phyloP scores from a whole-genome alignment of 2,888 invertebrate genomes.

The Meliscaeva auricollis region DNA sequence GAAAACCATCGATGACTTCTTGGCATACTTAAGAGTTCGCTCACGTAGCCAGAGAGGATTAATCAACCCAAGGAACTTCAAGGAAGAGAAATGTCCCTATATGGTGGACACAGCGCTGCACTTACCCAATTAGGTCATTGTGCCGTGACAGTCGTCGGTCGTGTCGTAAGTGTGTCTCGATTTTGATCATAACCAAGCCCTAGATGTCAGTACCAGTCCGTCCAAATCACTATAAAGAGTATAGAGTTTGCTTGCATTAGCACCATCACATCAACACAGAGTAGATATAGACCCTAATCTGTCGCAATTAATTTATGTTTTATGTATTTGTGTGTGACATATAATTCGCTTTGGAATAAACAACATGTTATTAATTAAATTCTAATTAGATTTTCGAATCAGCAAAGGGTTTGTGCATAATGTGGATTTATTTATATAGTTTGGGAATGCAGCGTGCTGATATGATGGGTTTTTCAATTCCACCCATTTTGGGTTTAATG shows the following conservation, averaged over 20 bases:
- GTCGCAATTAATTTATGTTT: conserved; percentile 61
- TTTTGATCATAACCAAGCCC: not conserved
- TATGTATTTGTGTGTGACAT: conserved; percentile 44
- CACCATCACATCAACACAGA: conserved; percentile 12
- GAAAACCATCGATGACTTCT: conserved; percentile 85
- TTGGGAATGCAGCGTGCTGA: not conserved
- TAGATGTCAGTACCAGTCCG: conserved; percentile 42
- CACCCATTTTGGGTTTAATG: not conserved
- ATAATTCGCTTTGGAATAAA: conserved; percentile 64
- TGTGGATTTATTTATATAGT: not conserved
- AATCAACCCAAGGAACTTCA: conserved; percentile 77
- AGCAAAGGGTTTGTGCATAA: not conserved
- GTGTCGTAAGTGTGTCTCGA: not conserved
- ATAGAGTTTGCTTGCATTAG: conserved; percentile 10
- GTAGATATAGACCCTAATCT: conserved; percentile 38
- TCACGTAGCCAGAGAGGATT: conserved; percentile 77
- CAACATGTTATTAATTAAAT: conserved; percentile 71
- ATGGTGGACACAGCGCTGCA: conserved; percentile 73
- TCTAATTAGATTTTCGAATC: conserved; percentile 60
- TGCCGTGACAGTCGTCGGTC: not conserved
- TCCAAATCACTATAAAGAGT: conserved; percentile 34
- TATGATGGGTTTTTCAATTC: not conserved
- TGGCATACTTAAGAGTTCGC: conserved; percentile 83
- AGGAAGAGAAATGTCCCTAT: conserved; percentile 77
- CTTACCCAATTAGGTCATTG: conserved; percentile 19